phyloP scores from a whole-genome alignment of 2,113 vertebrate species.

The Forbesichthys papilliferus region DNA sequence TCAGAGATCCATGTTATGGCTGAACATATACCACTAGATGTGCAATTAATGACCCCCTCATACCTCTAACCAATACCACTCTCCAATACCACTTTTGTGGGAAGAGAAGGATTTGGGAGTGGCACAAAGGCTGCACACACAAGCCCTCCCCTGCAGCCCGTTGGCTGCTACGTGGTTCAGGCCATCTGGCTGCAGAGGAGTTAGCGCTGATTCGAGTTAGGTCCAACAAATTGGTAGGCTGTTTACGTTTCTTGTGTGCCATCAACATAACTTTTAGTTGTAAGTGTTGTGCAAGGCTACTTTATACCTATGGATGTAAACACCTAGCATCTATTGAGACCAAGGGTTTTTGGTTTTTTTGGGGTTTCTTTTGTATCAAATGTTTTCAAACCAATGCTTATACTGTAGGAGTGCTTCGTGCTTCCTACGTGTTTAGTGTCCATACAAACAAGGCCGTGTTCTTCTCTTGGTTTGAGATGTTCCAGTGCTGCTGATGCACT shows the following conservation, averaged over 20 bases:
- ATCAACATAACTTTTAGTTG: constrained; percentile 30
- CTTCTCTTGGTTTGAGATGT: constrained; percentile 17
- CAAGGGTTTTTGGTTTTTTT: constrained; percentile 30
- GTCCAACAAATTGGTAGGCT: constrained; percentile 25
- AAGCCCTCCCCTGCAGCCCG: constrained; percentile 42
- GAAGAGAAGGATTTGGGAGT: constrained; percentile 15
- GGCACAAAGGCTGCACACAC: constrained; percentile 20
- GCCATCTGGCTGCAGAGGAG: constrained; percentile 20
- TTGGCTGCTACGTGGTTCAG: constrained; percentile 34
- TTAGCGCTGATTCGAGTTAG: constrained; percentile 21
- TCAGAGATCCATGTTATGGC: constrained; percentile 29
- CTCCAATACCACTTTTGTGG: constrained; percentile 15
- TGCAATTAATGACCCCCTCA: constrained; percentile 53
- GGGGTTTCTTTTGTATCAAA: not conserved
- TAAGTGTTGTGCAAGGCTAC: constrained; percentile 3
- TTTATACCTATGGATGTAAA: not conserved
- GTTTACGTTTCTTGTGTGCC: constrained; percentile 56
- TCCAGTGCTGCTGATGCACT: constrained; percentile 31
- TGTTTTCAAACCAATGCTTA: constrained; percentile 12
- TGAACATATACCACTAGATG: constrained; percentile 56
- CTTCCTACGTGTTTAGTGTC: constrained; percentile 14
- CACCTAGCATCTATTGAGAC: constrained; percentile 39
- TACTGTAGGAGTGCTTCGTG: constrained; percentile 3
- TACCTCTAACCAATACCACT: constrained; percentile 47
- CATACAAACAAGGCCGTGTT: constrained; percentile 18